phyloP scores from a whole-genome alignment of 2,113 vertebrate species.

The Lophotis ruficrista region DNA sequence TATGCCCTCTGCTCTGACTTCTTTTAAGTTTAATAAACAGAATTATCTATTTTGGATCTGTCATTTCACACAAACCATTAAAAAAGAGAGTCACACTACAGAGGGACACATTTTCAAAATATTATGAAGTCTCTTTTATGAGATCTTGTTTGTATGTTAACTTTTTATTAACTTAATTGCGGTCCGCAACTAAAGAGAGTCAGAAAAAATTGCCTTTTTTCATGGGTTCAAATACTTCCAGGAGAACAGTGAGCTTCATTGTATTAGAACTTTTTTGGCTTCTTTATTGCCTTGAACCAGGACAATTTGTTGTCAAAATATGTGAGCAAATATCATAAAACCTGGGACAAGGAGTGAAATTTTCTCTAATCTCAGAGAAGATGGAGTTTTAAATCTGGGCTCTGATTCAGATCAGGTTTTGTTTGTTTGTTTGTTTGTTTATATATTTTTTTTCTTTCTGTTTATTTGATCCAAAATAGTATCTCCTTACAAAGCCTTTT shows the following conservation, averaged over 20 bases:
- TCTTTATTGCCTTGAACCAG: background rate
- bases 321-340: background rate
- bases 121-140: background rate
- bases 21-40: background rate
- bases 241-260: constrained; percentile 10
- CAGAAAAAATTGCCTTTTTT: background rate
- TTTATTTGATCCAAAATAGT: constrained; percentile 14
- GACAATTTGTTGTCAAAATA: constrained; percentile 45
- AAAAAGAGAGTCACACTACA: background rate
- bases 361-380: constrained; percentile 11
- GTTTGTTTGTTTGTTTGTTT: background rate
- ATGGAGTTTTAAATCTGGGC: background rate
- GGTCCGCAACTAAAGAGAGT: background rate
- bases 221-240: background rate
- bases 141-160: background rate
- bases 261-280: background rate
- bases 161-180: constrained; percentile 46
- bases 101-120: constrained; percentile 5
- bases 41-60: constrained; percentile 16
- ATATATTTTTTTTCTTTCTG: background rate
- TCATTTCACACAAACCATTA: constrained; percentile 24
- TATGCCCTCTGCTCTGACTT: background rate
- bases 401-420: background rate
- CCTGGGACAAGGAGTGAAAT: background rate
- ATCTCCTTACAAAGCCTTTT: background rate